Conservation (phyloP, 1,140 invertebrate species). For the Adelges cooleyi region DNA sequence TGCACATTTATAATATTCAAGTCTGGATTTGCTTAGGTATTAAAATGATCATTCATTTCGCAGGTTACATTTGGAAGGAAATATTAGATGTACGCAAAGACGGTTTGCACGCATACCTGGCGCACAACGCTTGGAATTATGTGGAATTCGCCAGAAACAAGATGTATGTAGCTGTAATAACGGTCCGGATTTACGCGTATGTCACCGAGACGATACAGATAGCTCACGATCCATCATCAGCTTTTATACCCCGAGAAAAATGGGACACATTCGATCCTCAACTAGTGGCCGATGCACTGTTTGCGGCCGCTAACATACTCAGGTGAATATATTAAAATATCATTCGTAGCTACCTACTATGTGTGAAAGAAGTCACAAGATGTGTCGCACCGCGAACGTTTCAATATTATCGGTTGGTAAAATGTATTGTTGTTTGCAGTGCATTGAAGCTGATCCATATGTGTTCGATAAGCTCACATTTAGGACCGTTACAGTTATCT, state of each 20-base stretch:
- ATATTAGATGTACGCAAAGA: constrained; percentile 75
- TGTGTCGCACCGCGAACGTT: neutral
- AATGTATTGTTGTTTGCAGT: constrained; percentile 41
- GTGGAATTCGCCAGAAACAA: constrained; percentile 85
- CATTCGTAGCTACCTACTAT: neutral
- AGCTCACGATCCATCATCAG: constrained; percentile 47
- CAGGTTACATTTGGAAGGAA: constrained; percentile 85
- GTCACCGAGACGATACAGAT: constrained; percentile 61
- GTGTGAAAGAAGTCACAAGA: neutral
- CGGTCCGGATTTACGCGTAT: constrained; percentile 64
- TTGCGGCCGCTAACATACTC: constrained; percentile 88
- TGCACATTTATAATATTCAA: neutral
- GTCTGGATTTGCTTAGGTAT: neutral
- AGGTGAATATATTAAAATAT: constrained; percentile 41
- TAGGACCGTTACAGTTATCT: constrained; percentile 76
- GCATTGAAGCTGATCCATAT: constrained; percentile 79
- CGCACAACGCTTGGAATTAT: constrained; percentile 87
- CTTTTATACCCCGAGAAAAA: constrained; percentile 62
- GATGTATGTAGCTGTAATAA: constrained; percentile 65
- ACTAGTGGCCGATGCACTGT: constrained; percentile 84
- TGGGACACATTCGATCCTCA: constrained; percentile 93
- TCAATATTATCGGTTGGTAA: neutral
- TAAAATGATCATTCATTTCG: constrained; percentile 5
- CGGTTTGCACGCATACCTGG: constrained; percentile 67
- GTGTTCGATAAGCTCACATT: constrained; percentile 81